A percentile compares a stretch with the other conserved stretches of the same genome.
Conservation (phyloP, 2,113 vertebrate genomes). For the Dipodomys merriami region DNA sequence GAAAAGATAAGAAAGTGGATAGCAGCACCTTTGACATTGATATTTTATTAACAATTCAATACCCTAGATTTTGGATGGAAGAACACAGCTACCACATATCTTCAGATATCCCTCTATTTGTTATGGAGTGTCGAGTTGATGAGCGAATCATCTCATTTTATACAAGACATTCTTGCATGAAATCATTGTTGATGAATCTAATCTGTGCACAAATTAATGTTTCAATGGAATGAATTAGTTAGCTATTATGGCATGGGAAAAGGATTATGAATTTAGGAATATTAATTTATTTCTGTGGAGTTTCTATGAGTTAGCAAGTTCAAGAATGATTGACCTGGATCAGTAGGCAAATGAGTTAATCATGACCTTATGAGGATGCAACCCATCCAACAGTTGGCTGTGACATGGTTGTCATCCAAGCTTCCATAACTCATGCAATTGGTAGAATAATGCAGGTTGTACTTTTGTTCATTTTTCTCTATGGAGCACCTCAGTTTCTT, state of each 20-base stretch:
- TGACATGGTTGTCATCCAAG: accelerated
- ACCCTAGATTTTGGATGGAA: not conserved
- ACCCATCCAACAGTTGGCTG: not conserved
- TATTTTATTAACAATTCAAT: not conserved
- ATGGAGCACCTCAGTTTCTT: not conserved
- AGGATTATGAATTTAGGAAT: not conserved
- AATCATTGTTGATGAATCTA: not conserved
- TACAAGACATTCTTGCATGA: not conserved
- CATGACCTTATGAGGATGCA: too few species aligned
- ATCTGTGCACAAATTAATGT: not conserved
- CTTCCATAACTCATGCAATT: not conserved
- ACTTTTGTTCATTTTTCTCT: not conserved
- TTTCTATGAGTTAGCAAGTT: not conserved
- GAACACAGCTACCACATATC: not conserved
- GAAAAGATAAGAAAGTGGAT: not conserved
- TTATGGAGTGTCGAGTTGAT: not conserved
- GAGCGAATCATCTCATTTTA: not conserved
- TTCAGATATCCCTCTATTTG: not conserved
- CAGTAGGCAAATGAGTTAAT: not conserved
- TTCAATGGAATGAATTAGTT: not conserved
- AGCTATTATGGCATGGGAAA: not conserved
- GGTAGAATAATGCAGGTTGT: not conserved
- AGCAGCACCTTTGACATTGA: not conserved
- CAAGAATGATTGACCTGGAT: not conserved
- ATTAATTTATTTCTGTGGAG: not conserved